Evolutionary conservation across 2,113 vertebrate species (phyloP), one percentile per base, ranked within the genome.

Genomic region (Tricholaema leucomelas): DNA sequence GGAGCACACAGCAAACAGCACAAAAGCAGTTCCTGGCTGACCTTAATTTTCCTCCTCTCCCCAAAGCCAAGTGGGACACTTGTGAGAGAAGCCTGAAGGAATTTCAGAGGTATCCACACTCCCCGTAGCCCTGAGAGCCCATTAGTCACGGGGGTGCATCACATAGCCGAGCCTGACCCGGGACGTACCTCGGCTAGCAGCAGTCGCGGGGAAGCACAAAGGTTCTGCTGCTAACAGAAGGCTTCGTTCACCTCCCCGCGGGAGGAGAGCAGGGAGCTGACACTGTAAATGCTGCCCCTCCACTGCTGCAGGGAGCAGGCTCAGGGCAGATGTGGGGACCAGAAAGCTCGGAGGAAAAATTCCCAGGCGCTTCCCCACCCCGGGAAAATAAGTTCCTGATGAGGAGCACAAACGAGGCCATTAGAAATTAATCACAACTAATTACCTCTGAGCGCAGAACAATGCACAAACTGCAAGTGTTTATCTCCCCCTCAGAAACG

Each of bases 391-490:
- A 89, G 38, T 35, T 76, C 74, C 83, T 52, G 72, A 64, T 88
- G 88, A 33, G 36, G 30, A 46, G 66, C 33, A 83, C 48, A 66
- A 78, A 48, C 0, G 35, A 88, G 77, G 19, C 83, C 84, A 73
- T 94, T 92, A 85, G 83, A 85, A 94, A 95, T 79, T 79, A 90
- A 92, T 93, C 92, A 85, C 81, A 91, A 80, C 70, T 31, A 90
- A 90, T 75, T 91, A 69, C 73, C 19, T 60, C 64, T 64, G 87
- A 85, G 74, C 0, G 5, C 8, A 40, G 67, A 91, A 31, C 15
- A 36, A 61, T 3, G 33, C 59, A 50, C 40, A 65, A 75, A 91
- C 89, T 80, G 67, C 78, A 86, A 95, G 82, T 86, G 66, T 54
- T 92, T 44, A 38, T 9, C 42, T 91, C 94, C 78, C 78, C 78